Evolutionary conservation across 1,140 invertebrate species (phyloP).

Genomic region (Sarcophaga bullata): DNA sequence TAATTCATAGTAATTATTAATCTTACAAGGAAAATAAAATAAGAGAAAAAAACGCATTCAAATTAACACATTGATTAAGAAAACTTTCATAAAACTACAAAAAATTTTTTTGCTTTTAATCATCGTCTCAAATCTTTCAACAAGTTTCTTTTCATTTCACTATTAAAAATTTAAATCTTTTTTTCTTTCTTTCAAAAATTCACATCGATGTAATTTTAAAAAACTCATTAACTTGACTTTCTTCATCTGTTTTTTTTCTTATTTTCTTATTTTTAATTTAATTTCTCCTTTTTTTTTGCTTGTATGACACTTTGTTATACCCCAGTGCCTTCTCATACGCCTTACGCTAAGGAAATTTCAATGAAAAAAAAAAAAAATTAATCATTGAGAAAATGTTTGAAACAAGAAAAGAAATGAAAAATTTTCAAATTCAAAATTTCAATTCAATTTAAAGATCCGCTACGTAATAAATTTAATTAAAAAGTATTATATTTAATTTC

Average conservation of each 20-base stretch:
- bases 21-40: no score
- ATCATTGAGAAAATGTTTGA: no score
- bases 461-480: conserved; percentile 1
- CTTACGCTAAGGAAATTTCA: not conserved
- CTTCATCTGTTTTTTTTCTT: not conserved
- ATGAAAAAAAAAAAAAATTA: no score
- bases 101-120: not conserved
- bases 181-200: not conserved
- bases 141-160: not conserved
- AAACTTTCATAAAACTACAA: no score
- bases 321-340: not conserved
- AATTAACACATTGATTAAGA: no score
- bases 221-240: not conserved
- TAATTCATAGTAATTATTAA: no score
- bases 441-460: not conserved
- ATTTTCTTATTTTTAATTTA: no score
- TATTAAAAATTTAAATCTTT: not conserved
- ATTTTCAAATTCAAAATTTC: no score
- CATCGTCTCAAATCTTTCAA: not conserved
- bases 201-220: conserved; percentile 10
- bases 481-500: conserved; percentile 13
- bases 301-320: not conserved
- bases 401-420: no score
- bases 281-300: no score
- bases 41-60: no score